A percentile compares a stretch with the other conserved stretches of the same genome.
These are phyloP conservation scores for Drosophila suzukii DNA, from an alignment of 1,140 invertebrate species.

Conservation along the genomic window DNA sequence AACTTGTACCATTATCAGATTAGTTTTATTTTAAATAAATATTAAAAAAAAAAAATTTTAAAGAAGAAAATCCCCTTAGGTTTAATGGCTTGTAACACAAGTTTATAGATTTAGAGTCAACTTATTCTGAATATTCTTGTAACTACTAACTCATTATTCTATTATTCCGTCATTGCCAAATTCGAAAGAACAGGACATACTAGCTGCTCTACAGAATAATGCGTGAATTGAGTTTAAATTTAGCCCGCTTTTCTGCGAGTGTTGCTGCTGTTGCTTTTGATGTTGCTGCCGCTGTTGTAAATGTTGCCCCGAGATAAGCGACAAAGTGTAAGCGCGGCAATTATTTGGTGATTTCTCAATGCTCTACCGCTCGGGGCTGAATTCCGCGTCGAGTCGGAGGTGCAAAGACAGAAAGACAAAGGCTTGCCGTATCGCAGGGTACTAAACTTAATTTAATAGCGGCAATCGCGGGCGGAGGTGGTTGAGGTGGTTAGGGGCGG, in stretches of 20 bases:
- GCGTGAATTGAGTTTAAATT: no score
- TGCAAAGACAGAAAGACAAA: constrained; percentile 53
- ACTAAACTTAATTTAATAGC: constrained; percentile 80
- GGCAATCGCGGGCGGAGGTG: constrained; percentile 26
- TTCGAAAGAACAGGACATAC: no score
- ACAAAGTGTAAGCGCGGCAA: constrained; percentile 80
- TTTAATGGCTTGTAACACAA: no score
- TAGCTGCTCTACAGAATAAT: no score
- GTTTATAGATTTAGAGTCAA: no score
- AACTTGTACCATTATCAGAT: no score
- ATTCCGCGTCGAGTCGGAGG: constrained; percentile 15
- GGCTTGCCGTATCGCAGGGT: constrained; percentile 71
- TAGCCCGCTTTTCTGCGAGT: not conserved
- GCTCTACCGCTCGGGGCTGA: constrained; percentile 6
- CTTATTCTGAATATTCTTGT: no score
- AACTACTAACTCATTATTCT: no score
- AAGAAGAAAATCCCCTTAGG: no score
- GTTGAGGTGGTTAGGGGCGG: constrained; percentile 10
- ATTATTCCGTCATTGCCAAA: no score
- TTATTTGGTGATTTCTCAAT: constrained; percentile 82
- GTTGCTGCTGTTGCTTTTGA: constrained; percentile 34
- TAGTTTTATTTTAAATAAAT: no score
- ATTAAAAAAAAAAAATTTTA: no score
- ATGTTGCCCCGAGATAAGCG: constrained; percentile 77
- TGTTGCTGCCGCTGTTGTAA: constrained; percentile 44